These are phyloP conservation scores for Discoglossus pictus DNA, from an alignment of 2,797 vertebrate species.

Conservation along the genomic window DNA sequence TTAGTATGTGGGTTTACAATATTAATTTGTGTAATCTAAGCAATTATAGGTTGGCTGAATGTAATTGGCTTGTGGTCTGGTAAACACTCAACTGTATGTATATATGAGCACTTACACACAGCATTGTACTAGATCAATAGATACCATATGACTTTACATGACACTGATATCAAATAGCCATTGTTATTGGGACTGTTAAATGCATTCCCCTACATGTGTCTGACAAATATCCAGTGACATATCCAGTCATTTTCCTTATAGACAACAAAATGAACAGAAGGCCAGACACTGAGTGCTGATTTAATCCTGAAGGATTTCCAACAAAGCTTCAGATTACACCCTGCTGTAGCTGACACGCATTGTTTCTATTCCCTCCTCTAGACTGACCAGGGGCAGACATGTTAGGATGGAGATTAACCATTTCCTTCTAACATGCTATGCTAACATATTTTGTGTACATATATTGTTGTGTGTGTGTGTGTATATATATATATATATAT, in stretches of 20 bases:
- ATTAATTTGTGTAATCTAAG: too few species aligned
- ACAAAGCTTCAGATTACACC: slow-evolving; percentile 1
- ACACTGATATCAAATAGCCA: background rate
- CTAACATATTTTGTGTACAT: too few species aligned
- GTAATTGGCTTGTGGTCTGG: too few species aligned
- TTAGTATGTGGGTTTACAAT: too few species aligned
- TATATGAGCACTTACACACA: too few species aligned
- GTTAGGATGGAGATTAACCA: background rate
- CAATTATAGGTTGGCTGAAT: too few species aligned
- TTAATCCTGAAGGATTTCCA: slow-evolving; percentile 20
- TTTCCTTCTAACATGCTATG: background rate
- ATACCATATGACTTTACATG: background rate
- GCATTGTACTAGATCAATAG: background rate
- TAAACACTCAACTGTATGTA: too few species aligned
- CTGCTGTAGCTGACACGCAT: background rate
- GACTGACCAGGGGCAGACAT: slow-evolving; percentile 3
- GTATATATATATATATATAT: too few species aligned
- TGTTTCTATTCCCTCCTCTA: background rate
- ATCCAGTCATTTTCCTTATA: background rate
- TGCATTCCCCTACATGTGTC: background rate
- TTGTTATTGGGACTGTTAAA: background rate
- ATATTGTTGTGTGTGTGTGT: too few species aligned
- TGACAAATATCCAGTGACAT: background rate
- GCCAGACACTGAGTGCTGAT: background rate
- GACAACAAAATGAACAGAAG: slow-evolving; percentile 8